phyloP scores from a whole-genome alignment of 2,113 vertebrate species.

The Coregonus clupeaformis region DNA sequence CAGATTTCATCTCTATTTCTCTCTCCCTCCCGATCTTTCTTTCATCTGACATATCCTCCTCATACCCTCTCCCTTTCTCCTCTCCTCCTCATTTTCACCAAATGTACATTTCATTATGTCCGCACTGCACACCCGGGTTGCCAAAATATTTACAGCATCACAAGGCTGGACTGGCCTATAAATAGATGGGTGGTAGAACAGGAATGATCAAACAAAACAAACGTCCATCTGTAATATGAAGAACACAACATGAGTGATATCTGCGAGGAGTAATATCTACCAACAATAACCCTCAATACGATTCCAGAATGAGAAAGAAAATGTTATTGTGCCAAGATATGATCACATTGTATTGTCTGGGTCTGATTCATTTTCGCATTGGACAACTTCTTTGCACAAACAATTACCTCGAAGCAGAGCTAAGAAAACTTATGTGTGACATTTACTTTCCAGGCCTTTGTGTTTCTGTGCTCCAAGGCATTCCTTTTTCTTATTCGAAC shows the following conservation, averaged over 20 bases:
- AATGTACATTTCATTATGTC: conserved; percentile 37
- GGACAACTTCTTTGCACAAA: conserved; percentile 23
- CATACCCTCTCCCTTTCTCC: too few relatives aligned
- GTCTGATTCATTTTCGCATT: conserved; percentile 34
- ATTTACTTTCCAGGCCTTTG: conserved; percentile 46
- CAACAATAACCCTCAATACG: neutral
- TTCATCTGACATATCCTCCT: neutral
- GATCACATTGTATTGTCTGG: neutral
- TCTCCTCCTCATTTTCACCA: conserved; percentile 26
- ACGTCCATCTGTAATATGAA: conserved; percentile 44
- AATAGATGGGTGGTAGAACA: conserved; percentile 45
- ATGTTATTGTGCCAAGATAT: conserved; percentile 17
- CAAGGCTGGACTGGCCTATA: conserved; percentile 47
- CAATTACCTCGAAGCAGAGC: conserved; percentile 45
- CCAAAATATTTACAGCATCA: conserved; percentile 44
- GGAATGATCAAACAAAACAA: conserved; percentile 38
- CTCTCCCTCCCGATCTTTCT: neutral
- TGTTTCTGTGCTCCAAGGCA: neutral
- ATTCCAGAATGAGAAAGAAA: conserved; percentile 8
- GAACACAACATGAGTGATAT: neutral
- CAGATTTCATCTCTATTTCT: conserved; percentile 13
- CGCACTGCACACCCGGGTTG: conserved; percentile 29
- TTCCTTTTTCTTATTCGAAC: neutral
- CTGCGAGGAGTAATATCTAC: neutral
- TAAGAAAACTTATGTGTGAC: conserved; percentile 38